Evolutionary conservation across 2,797 vertebrate genomes (phyloP).

Genomic region (Pelobates cultripes): DNA sequence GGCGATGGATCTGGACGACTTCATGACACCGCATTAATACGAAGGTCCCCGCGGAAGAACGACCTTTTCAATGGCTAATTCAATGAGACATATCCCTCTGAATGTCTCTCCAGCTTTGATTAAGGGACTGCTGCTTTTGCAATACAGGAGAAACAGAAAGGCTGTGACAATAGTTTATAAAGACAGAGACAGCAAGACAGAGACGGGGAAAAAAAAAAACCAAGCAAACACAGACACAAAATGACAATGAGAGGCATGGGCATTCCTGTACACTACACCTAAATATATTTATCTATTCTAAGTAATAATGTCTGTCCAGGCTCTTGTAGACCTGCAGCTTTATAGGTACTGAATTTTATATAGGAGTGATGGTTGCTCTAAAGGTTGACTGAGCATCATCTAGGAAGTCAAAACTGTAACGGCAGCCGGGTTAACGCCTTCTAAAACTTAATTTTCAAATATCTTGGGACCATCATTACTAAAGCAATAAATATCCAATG

Average conservation of each 20-base stretch:
- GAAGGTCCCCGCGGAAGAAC: conserved; percentile 59
- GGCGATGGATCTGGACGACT: conserved; percentile 59
- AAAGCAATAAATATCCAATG: too few species aligned
- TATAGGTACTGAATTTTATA: not conserved
- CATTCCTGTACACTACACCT: not conserved
- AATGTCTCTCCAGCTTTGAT: conserved; percentile 39
- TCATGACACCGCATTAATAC: conserved; percentile 67
- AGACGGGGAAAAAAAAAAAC: not conserved
- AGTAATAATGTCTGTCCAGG: not conserved
- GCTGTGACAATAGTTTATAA: not conserved
- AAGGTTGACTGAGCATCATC: not conserved
- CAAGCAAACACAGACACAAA: not conserved
- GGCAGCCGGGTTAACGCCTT: too few species aligned
- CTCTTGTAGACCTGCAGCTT: not conserved
- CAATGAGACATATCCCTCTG: conserved; percentile 58
- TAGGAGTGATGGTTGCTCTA: not conserved
- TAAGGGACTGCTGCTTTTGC: conserved; percentile 7
- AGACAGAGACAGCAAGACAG: not conserved
- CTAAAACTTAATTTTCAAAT: too few species aligned
- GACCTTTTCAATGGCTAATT: conserved; percentile 61
- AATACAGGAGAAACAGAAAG: not conserved
- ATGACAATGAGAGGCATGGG: not conserved
- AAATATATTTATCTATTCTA: not conserved
- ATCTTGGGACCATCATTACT: too few species aligned
- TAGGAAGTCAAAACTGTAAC: too few species aligned